Evolutionary conservation across 2,113 vertebrate species (phyloP), one percentile per base, ranked within the genome.

Genomic region (Apodemus sylvaticus): DNA sequence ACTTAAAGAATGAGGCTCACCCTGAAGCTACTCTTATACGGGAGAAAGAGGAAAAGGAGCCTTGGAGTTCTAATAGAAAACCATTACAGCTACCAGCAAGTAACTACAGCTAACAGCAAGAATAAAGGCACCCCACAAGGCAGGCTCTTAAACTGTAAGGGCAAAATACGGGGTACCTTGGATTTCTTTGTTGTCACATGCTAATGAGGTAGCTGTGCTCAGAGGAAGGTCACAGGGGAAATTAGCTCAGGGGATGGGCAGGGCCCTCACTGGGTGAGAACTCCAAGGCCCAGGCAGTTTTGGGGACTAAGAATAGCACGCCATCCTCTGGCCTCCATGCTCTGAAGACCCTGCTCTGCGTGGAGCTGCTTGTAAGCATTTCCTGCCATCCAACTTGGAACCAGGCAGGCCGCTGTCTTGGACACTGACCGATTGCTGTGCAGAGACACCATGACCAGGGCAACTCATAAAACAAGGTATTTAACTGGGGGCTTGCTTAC

Each of bases 81-180:
- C 60, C 81, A 89, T 94, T 96, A 90, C 82, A 91, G 73, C 86
- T 95, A 97, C 96, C 95, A 96, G 71, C 89, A 91, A 89, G 91
- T n/a, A 97, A 53, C 89, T 96, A 90, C 82, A 91, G 73, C 86
- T 95, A 97, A 97, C 95, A 96, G 71, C 89, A 91, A 89, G 91
- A 97, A 96, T 92, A 68, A 85, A 92, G 71, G n/a, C 3, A 0
- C 81, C 81, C 10, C 48, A 51, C 34, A 77, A 42, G 81, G 88
- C 53, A 13, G 60, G 82, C 92, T 83, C 88, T 97, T 97, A 90
- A 93, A 90, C 71, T 95, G 90, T 74, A 70, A 95, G 96, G 91
- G 60, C 42, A 10, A 97, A 89, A 64, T 70, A 20, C 81, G 81
- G 51, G 42, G 62, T 73, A 79, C 86, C 96, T 96, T 55, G 90